These are phyloP conservation scores for Acleris sparsana DNA, from an alignment of 2,888 invertebrate species.

Conservation along the genomic window DNA sequence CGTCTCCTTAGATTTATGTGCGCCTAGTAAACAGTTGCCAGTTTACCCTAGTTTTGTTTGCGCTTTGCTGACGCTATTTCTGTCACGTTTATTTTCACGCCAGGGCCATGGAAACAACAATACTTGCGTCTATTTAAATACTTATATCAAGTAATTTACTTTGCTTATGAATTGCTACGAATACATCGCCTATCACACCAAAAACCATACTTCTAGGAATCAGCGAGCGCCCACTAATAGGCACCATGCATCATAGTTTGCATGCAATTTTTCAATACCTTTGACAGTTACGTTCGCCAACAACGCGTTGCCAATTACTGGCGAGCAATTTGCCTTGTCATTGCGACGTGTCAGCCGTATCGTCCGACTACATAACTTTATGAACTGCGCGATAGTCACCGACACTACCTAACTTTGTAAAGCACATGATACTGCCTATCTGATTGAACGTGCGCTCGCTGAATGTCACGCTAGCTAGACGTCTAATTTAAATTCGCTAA, in stretches of 20 bases:
- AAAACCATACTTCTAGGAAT: background rate
- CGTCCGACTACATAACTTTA: conserved; percentile 17
- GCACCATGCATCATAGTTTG: conserved; percentile 35
- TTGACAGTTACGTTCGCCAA: conserved; percentile 51
- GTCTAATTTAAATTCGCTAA: conserved; percentile 36
- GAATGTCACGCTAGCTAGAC: conserved; percentile 26
- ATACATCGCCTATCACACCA: no score
- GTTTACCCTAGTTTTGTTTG: conserved; percentile 24
- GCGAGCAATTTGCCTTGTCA: conserved; percentile 62
- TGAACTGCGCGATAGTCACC: conserved; percentile 15
- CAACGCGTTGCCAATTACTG: conserved; percentile 56
- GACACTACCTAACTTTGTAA: conserved; percentile 5
- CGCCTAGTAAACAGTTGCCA: conserved; percentile 36
- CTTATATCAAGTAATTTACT: no score
- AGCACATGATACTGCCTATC: conserved; percentile 21
- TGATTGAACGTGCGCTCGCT: conserved; percentile 32
- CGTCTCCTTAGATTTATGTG: conserved; percentile 39
- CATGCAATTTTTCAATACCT: conserved; percentile 50
- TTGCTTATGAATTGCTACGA: no score
- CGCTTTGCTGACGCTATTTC: conserved; percentile 23
- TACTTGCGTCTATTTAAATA: background rate
- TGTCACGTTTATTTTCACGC: conserved; percentile 21
- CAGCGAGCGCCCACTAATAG: conserved; percentile 20
- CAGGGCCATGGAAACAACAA: background rate
- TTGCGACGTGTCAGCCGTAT: conserved; percentile 45